Evolutionary conservation across 2,113 vertebrate genomes (phyloP), one percentile per base, ranked within the genome.

Genomic region (Dinomys branickii): DNA sequence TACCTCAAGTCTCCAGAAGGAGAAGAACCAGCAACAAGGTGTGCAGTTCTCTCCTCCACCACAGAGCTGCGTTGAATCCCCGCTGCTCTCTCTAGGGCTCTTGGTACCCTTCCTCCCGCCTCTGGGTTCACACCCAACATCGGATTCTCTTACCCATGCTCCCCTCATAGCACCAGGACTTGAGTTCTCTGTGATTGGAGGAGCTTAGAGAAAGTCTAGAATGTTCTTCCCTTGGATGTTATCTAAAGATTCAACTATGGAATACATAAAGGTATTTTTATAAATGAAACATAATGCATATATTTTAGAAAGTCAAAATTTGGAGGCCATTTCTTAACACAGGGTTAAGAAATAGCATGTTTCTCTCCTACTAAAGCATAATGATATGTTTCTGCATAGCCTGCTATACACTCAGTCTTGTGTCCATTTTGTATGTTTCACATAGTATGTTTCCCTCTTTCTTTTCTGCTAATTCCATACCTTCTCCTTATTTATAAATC

Each of bases 401-500:
- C 35, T 7, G n/a, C 24, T 50, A 20, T 69, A 59, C 5, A 6
- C 58, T 59, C 35, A 44, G 10, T 78, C 69, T 41, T 67, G 28
- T 67, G 35, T 80, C 30, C 41, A 52, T 69, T 63, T 77, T 44
- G 30, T 47, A 61, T 83, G 47, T 90, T 96, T 73, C 52, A 84
- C 19, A 38, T 56, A 87, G 7, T 63, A 50, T 56, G 22, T 22
- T 24, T 54, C 30, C 30, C 17, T 41, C 41, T 35, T 52, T 63
- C 19, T 67, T 14, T 56, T 19, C 33, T 71, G 75, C 47, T 33
- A 38, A 73, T 80, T 85, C 80, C 65, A 28, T 28, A 19, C 63
- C 12, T 71, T 87, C 78, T 73, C 30, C 9, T 73, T 78, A 87
- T 93, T 83, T 81, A 44, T 78, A 19, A 88, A n/a, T n/a, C n/a